Evolutionary conservation across 2,797 vertebrate genomes (phyloP).

Genomic region (Sebastes kiyomatsui): DNA sequence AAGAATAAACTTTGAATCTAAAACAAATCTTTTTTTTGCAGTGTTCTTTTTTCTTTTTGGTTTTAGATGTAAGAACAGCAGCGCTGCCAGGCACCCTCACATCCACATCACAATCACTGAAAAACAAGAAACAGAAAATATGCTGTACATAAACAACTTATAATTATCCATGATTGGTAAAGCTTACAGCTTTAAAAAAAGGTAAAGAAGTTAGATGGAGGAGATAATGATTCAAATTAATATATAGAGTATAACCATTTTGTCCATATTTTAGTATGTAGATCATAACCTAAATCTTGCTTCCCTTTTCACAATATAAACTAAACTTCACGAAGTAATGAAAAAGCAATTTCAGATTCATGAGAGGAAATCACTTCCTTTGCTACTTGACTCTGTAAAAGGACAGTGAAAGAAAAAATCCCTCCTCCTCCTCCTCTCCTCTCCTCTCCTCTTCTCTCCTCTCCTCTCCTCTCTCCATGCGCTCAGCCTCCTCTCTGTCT

Average conservation of each 20-base stretch:
- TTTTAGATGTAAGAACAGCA: background rate
- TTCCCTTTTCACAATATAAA: background rate
- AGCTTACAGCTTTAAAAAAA: background rate
- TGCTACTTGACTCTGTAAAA: background rate
- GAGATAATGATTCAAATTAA: background rate
- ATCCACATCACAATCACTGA: background rate
- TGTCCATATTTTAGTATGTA: background rate
- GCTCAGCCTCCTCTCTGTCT: conserved; percentile 32
- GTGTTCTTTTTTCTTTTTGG: background rate
- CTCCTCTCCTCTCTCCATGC: conserved; percentile 20
- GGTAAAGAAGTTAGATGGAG: background rate
- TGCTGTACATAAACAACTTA: background rate
- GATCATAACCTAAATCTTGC: background rate
- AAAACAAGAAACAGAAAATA: background rate
- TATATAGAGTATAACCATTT: background rate
- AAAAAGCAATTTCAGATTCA: background rate
- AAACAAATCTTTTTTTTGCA: background rate
- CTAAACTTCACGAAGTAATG: background rate
- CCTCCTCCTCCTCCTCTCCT: conserved; percentile 5
- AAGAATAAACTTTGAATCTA: background rate
- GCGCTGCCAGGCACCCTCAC: background rate
- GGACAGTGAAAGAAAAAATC: conserved; percentile 11
- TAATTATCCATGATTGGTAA: background rate
- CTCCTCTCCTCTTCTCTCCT: background rate
- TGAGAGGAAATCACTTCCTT: background rate